Base-by-base conservation (phyloP, 2,888 invertebrate genomes). In the Synanthedon vespiformis region DNA sequence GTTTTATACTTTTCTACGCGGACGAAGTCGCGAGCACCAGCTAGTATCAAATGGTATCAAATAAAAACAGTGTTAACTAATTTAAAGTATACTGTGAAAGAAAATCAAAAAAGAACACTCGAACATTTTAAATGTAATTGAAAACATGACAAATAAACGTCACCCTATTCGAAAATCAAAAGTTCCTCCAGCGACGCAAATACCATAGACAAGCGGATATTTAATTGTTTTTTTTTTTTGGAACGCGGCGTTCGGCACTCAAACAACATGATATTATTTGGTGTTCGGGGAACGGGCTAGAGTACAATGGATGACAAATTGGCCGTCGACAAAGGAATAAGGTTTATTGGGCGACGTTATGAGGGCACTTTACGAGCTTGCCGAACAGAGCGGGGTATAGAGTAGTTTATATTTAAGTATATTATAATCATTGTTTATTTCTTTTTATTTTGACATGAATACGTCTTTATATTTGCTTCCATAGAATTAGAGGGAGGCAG, bases 271-370 rank as follows among this genome's bases (percentile, higher is more conserved):
- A 74, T 76, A 50, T 50, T 50, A 50, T 50, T 50, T 18, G 47
- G 47, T 40, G 12, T 13, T 18, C 12, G 56, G 56, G 13, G 52
- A 52, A 54, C 58, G 53, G 58, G 63, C 61, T 54, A 54, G 62
- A 57, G 51, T 62, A 80, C 81, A 83, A 81, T 80, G 71, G 81
- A 82, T 84, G 84, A 84, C 84, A 84, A 84, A 84, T 84, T 83
- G 83, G 70, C 64, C 71, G 69, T 68, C 67, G 69, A 84, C 84
- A 83, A 83, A 83, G 84, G 80, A 74, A 75, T 73, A 78, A 71
- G 80, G 83, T 84, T 84, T 84, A 84, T 84, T 82, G 83, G 82
- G 73, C 73, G 62, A 68, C 74, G 80, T 80, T 83, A 83, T 81
- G 79, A 83, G 80, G 81, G 81, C 80, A 80, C 72, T 79, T 65